Base-by-base conservation (phyloP, 1,140 invertebrate genomes). In the Euwallacea similis region DNA sequence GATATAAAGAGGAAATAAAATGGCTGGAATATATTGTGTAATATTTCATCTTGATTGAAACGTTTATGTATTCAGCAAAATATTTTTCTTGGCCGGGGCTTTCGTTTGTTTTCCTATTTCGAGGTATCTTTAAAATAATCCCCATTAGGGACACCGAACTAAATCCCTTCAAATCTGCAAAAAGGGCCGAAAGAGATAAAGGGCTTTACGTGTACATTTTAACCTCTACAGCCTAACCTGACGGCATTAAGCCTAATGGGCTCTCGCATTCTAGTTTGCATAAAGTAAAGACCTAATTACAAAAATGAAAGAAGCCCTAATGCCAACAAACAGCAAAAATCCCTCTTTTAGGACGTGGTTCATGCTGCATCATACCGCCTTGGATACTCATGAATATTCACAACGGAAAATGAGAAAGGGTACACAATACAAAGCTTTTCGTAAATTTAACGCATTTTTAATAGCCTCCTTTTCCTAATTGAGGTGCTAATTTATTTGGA, bases 311-410 rank as follows among this genome's bases (percentile, higher is more conserved):
- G 50, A 44, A 62, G 59, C 46, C 43, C 33, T 54, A 43, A 61
- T 42, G 55, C 42, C 7, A 44, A 68, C 55, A 68, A 68, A 59
- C 42, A 68, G 60, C 64, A 60, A 68, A 69, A 69, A 69, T 62
- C 56, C 59, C 60, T 43, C n/a, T 58, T 69, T 69, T 55, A 69
- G 58, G 62, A 62, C 55, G 55, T 56, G 43, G 66, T 50, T 68
- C 55, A 69, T 55, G 67, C 67, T 11, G 67, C 46, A 69, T 61
- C 67, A 62, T 69, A 62, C 46, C 53, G 67, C 59, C 59, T 56
- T 69, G 58, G 56, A 55, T 53, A 56, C 65, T 71, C 62, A 71
- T 71, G 69, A 71, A 71, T 71, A 71, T 71, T 71, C 69, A 71
- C 42, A 65, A 60, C 15, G 43, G 44, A 53, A 65, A 71, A 58